Conservation (phyloP, 2,113 vertebrate genomes). For the Bubo bubo region DNA sequence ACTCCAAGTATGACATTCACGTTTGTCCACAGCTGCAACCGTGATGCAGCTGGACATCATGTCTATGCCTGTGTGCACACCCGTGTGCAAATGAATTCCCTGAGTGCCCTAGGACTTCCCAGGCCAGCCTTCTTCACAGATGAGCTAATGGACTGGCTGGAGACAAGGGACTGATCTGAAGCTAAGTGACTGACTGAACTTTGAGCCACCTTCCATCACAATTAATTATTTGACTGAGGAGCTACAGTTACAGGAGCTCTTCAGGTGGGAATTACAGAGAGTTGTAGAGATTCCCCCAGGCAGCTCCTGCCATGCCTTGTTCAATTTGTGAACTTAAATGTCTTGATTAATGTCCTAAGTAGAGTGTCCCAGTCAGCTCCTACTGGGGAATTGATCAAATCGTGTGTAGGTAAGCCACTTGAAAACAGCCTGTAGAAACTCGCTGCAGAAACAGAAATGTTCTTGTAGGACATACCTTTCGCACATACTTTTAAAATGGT, state of each 20-base stretch:
- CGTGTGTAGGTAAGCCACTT: not conserved
- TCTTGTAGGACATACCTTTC: not conserved
- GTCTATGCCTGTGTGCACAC: not conserved
- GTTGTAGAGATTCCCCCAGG: not conserved
- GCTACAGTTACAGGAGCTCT: not conserved
- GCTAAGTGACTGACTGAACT: not conserved
- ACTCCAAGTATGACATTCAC: not conserved
- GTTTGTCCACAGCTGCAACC: not conserved
- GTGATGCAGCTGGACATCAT: not conserved
- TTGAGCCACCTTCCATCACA: not conserved
- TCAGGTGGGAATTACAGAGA: not conserved
- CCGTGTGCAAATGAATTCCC: not conserved
- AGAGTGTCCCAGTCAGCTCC: not conserved
- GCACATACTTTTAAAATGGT: not conserved
- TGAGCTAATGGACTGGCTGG: not conserved
- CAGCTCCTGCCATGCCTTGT: not conserved
- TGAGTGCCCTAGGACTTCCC: not conserved
- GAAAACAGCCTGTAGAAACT: not conserved
- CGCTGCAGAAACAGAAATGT: not conserved
- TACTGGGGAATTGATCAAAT: not conserved
- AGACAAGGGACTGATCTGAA: not conserved
- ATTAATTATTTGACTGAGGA: not conserved
- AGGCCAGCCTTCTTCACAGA: not conserved
- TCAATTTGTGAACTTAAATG: slow-evolving; percentile 1
- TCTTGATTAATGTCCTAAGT: not conserved